Evolutionary conservation across 2,888 invertebrate genomes (phyloP), one percentile per base, ranked within the genome.

Genomic region (Drosophila eohydei): DNA sequence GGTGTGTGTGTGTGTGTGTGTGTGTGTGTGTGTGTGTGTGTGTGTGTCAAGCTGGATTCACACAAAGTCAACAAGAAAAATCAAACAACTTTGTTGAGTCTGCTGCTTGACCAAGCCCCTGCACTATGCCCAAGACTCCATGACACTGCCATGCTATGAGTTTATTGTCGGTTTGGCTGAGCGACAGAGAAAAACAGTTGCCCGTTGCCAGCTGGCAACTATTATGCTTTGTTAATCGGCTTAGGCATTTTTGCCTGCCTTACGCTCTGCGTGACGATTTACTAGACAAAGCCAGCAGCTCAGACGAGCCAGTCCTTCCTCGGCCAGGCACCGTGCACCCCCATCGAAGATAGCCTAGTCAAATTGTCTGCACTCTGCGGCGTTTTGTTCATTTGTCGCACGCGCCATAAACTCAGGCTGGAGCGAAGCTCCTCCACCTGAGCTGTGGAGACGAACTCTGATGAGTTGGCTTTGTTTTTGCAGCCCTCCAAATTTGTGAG

Each of bases 141-240:
- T 32, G 44, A 41, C 48, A 64, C 43, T 51, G 3, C 54, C 30
- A 34, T 51, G n/a, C 65, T 48, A 11, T 28, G 69, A 88, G 74
- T 88, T 74, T 88, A 85, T 85, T 88, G 88, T 78, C 71, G 61
- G 50, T 74, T 65, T 48, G 60, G 52, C 61, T 51, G 34, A 40
- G 63, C 40, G 60, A 59, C 63, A 38, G 55, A 56, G 74, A 44
- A 62, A 71, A 71, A 41, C 72, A 58, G 61, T 72, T 51, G 46
- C 48, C 71, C 64, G 71, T 74, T 64, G 57, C 48, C 71, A 68
- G 62, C 64, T 69, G 64, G 50, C 73, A 66, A 78, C 74, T 79
- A 84, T 84, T 88, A 84, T 84, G 84, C 89, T 86, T 86, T 88
- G 87, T 73, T 84, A 84, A 84, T 84, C 84, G 89, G 84, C 84